Conservation (phyloP, 2,888 invertebrate species). For the Helobdella robusta region DNA sequence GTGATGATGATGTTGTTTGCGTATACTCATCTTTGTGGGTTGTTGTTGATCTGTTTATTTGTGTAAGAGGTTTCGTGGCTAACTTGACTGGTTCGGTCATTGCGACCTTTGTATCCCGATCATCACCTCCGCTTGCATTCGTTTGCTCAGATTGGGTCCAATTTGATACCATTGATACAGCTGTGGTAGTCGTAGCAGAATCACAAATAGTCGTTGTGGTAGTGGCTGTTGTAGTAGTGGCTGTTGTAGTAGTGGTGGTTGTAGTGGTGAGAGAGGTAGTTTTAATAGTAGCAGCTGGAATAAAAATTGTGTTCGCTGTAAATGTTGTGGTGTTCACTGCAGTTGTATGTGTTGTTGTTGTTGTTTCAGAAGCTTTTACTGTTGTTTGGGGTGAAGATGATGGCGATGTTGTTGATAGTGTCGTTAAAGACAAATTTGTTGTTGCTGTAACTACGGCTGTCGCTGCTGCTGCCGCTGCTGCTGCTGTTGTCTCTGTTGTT, state of each 20-base stretch:
- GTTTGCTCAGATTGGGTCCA: too few relatives aligned
- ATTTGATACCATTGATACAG: too few relatives aligned
- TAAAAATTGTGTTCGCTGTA: too few relatives aligned
- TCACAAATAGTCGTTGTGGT: too few relatives aligned
- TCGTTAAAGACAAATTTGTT: not conserved
- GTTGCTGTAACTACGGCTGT: not conserved
- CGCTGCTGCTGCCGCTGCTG: not conserved
- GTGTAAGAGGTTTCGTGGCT: not conserved
- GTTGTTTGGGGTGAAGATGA: not conserved
- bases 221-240: too few relatives aligned
- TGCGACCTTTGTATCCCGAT: not conserved
- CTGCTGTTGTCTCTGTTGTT: not conserved
- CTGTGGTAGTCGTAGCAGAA: too few relatives aligned
- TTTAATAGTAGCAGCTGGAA: too few relatives aligned
- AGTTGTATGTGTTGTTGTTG: not conserved
- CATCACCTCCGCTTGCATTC: not conserved
- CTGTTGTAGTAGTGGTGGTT: too few relatives aligned
- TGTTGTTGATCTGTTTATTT: conserved; percentile 14
- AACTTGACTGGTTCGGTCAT: not conserved
- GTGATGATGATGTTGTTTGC: conserved; percentile 1
- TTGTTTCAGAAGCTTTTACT: not conserved
- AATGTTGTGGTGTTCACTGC: not conserved
- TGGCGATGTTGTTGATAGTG: not conserved
- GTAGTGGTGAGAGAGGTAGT: too few relatives aligned
- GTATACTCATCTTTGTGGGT: conserved; percentile 6